Evolutionary conservation across 2,113 vertebrate species (phyloP).

Genomic region (Malurus cyaneus): DNA sequence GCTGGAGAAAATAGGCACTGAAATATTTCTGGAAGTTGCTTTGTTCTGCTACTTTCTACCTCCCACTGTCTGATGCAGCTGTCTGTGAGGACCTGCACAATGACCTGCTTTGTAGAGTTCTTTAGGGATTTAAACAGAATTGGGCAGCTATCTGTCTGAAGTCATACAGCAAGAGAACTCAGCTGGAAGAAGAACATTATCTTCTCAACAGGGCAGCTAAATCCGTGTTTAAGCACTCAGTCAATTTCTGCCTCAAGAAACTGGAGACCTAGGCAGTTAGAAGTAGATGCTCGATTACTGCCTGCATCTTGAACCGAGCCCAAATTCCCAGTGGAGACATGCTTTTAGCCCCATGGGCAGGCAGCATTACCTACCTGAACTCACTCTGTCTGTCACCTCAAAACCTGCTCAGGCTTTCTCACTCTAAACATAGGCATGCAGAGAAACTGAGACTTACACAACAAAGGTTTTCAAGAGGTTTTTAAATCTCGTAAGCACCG

Average conservation of each 20-base stretch:
- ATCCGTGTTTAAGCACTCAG: not conserved
- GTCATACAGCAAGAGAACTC: not conserved
- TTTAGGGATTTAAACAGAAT: constrained; percentile 2
- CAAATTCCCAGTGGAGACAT: not conserved
- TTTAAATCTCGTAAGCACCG: not conserved
- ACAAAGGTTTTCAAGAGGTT: not conserved
- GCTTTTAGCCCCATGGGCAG: not conserved
- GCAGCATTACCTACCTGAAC: not conserved
- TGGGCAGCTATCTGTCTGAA: constrained; percentile 1
- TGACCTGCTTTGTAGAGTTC: not conserved
- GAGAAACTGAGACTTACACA: not conserved
- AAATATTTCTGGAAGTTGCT: not conserved
- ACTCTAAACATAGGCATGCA: not conserved
- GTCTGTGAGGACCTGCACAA: not conserved
- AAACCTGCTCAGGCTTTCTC: not conserved
- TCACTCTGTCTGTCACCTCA: not conserved
- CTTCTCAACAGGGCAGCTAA: constrained; percentile 13
- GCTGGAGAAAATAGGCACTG: not conserved
- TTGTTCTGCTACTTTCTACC: not conserved
- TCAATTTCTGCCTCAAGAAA: not conserved
- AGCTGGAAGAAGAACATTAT: constrained; percentile 17
- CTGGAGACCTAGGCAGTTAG: not conserved
- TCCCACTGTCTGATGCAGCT: not conserved
- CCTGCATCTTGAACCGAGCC: not conserved
- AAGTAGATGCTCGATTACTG: not conserved